Conservation (phyloP, 2,888 invertebrate species). For the Lobophora halterata region DNA sequence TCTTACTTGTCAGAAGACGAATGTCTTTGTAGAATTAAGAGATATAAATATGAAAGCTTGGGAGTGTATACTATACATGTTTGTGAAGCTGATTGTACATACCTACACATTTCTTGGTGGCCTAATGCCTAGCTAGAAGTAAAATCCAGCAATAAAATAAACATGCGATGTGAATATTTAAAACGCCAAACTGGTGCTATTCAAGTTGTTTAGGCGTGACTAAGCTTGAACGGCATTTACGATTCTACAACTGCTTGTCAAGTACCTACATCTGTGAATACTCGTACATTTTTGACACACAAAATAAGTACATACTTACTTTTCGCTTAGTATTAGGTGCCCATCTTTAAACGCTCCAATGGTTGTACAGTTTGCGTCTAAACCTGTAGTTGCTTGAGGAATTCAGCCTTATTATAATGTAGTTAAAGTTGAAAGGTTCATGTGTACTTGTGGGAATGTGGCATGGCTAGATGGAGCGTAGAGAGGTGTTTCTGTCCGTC, state of each 20-base stretch:
- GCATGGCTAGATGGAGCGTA: slow-evolving; percentile 60
- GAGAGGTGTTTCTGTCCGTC: slow-evolving; percentile 57
- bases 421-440: slow-evolving; percentile 19
- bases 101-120: no score
- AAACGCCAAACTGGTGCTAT: slow-evolving; percentile 9
- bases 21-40: no score
- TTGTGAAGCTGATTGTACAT: no score
- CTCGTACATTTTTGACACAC: slow-evolving; percentile 21
- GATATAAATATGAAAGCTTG: no score
- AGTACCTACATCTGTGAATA: slow-evolving; percentile 12
- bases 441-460: slow-evolving; percentile 46
- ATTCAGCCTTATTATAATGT: slow-evolving; percentile 16
- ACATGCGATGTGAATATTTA: slow-evolving; percentile 7
- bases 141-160: slow-evolving; percentile 7
- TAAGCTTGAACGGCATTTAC: slow-evolving; percentile 14
- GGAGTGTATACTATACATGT: no score
- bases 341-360: slow-evolving; percentile 30
- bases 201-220: slow-evolving; percentile 18
- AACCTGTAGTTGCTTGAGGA: slow-evolving; percentile 14
- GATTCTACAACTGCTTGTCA: slow-evolving; percentile 16
- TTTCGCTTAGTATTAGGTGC: slow-evolving; percentile 24
- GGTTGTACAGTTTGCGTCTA: slow-evolving; percentile 14
- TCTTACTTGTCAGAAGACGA: no score
- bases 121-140: no score
- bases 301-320: slow-evolving; percentile 18